Evolutionary conservation across 2,113 vertebrate species (phyloP).

Genomic region (Eptatretus burgeri): DNA sequence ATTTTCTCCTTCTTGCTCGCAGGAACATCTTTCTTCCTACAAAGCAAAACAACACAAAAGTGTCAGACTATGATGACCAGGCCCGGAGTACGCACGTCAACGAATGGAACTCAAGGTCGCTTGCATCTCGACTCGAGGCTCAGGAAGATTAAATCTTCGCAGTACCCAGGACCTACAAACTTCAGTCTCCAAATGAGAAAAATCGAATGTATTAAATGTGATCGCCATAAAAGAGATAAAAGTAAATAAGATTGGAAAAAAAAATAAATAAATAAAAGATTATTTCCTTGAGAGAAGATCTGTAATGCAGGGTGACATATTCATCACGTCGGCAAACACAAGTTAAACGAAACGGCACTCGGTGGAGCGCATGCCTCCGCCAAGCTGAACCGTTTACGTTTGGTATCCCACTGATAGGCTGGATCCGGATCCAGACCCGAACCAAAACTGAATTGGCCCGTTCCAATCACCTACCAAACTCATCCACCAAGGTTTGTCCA

Average conservation of each 20-base stretch:
- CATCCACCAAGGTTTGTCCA: too few relatives aligned
- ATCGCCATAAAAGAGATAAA: too few relatives aligned
- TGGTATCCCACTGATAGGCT: too few relatives aligned
- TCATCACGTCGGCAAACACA: too few relatives aligned
- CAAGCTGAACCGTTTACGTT: too few relatives aligned
- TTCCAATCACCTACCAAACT: too few relatives aligned
- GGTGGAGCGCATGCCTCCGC: too few relatives aligned
- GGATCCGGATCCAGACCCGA: too few relatives aligned
- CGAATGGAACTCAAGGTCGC: not conserved
- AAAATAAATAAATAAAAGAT: not conserved
- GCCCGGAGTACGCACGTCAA: not conserved
- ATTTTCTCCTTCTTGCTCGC: conserved; percentile 86
- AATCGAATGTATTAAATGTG: too few relatives aligned
- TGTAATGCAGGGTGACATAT: too few relatives aligned
- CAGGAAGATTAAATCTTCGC: not conserved
- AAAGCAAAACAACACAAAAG: conserved; percentile 11
- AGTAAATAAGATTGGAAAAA: not conserved
- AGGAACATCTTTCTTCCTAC: conserved; percentile 77
- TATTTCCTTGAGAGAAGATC: not conserved
- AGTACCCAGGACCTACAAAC: not conserved
- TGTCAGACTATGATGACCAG: not conserved
- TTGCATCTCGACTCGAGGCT: not conserved
- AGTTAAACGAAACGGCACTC: too few relatives aligned
- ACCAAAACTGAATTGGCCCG: too few relatives aligned
- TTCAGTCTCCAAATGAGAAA: not conserved